Evolutionary conservation across 2,797 vertebrate species (phyloP), one percentile per base, ranked within the genome.

Genomic region (Yasuhikotakia modesta): DNA sequence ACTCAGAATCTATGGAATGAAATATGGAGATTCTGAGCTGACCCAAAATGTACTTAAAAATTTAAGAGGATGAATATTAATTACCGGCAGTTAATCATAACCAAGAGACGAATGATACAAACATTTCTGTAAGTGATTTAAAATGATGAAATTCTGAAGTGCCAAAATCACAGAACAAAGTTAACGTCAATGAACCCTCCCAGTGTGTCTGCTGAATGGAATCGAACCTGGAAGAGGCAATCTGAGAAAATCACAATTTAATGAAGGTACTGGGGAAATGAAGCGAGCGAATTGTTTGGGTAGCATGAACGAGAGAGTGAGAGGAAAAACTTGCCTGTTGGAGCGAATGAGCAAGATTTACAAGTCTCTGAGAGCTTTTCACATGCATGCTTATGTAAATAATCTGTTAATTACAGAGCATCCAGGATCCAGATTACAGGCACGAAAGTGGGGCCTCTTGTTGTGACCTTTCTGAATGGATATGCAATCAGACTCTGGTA

Each of bases 381-480:
- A 68, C 70, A 71, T 52, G 70, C 65, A 68, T 72, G 73, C 65
- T 65, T 77, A 77, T 79, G 82, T 85, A 86, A 85, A 87, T 82
- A 85, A 84, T 81, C 75, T 45, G 50, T 79, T 85, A 85, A 87
- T 87, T 87, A 84, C 84, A 74, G 75, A 69, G 68, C 76, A 69
- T 73, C 76, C 67, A 67, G 78, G 71, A 79, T 78, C 66, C 79
- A 79, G 79, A 85, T 87, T 74, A 86, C 77, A 78, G 75, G 73
- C 66, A 77, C 52, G 77, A 80, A 78, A 78, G 76, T 53, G 72
- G 43, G 69, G 61, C 71, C 74, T 83, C 79, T 82, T 84, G 83
- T 80, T 81, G 77, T 82, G 82, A 84, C 82, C 84, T 86, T 86
- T 84, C 52, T 69, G 76, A 85, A 86, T 83, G 72, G 79, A 76